Evolutionary conservation across 2,888 invertebrate species (phyloP).

Genomic region (Oxyteleia sp.): DNA sequence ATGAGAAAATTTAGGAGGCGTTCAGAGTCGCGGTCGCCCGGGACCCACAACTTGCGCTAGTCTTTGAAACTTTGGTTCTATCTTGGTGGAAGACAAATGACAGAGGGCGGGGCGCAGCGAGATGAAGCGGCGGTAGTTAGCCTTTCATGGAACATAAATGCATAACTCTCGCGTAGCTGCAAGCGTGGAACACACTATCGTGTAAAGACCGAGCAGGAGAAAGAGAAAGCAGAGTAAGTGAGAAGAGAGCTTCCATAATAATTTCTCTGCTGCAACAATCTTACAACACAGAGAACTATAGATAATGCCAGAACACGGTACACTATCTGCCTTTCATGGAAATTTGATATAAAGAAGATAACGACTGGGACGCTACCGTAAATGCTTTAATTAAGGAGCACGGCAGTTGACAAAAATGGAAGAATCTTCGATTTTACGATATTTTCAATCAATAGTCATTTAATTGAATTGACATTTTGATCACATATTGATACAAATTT

Average conservation of each 20-base stretch:
- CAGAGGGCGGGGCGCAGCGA: slow-evolving; percentile 66
- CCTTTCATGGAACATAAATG: slow-evolving; percentile 82
- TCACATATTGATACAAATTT: too few relatives aligned
- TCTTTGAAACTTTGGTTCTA: slow-evolving; percentile 85
- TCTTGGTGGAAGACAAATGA: slow-evolving; percentile 85
- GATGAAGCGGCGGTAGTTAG: slow-evolving; percentile 75
- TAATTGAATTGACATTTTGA: too few relatives aligned
- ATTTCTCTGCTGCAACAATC: slow-evolving; percentile 59
- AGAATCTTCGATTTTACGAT: too few relatives aligned
- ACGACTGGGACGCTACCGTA: slow-evolving; percentile 24
- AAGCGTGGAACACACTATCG: slow-evolving; percentile 49
- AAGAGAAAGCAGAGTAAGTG: background rate
- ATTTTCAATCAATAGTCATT: too few relatives aligned
- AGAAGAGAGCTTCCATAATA: slow-evolving; percentile 50
- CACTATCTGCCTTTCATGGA: slow-evolving; percentile 41
- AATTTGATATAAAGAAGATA: slow-evolving; percentile 63
- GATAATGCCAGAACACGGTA: slow-evolving; percentile 42
- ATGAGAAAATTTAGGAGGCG: slow-evolving; percentile 78
- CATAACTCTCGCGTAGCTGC: slow-evolving; percentile 79
- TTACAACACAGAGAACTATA: slow-evolving; percentile 38
- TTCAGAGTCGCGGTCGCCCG: slow-evolving; percentile 70
- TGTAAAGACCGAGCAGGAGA: slow-evolving; percentile 14
- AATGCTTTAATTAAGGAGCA: slow-evolving; percentile 37
- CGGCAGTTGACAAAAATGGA: too few relatives aligned
- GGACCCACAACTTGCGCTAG: slow-evolving; percentile 81